Base-by-base conservation (phyloP, 2,113 vertebrate genomes). In the Catharus bicknelli region DNA sequence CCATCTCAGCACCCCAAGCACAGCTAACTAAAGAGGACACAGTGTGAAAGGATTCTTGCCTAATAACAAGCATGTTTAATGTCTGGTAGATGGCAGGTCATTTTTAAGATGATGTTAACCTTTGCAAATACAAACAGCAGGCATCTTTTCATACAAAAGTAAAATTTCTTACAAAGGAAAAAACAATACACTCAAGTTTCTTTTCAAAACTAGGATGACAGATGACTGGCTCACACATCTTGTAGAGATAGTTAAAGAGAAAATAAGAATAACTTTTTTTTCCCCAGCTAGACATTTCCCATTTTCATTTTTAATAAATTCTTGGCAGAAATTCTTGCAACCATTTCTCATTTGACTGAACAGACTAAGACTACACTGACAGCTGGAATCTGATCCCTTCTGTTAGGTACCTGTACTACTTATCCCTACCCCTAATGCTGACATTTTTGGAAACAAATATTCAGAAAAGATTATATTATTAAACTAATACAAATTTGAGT, bases 231-330 rank as follows among this genome's bases (percentile, higher is more conserved):
- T 74, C 83, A 53, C 34, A 67, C 43, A 88, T 57, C 43, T 66
- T 83, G 64, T 91, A 78, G 22, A 86, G 40, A 90, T 76, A 86
- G 51, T 19, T 70, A 83, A 72, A 77, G 34, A 58, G 43, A 94
- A 90, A 91, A 67, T 30, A 68, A 77, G 36, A 53, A 8, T 27
- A 8, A 26, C n/a, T 9, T 82, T 75, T 84, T 84, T 84, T 84
- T 92, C 30, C 73, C 58, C 74, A 61, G 69, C 22, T 63, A 88
- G 76, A 92, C 19, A 84, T 61, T 93, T 86, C 80, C 77, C 57
- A 53, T 68, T 88, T 96, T 86, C 45, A 76, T 64, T 82, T 92
- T 79, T 68, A 72, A 68, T 50, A 92, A 59, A 90, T 84, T 82
- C 54, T 84, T 89, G 83, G 88, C 73, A 86, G 36, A 89, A 92